Percentiles rank a stretch among this genome's conserved stretches.
Conservation (phyloP, 2,888 invertebrate species). For the Cerastis leucographa region DNA sequence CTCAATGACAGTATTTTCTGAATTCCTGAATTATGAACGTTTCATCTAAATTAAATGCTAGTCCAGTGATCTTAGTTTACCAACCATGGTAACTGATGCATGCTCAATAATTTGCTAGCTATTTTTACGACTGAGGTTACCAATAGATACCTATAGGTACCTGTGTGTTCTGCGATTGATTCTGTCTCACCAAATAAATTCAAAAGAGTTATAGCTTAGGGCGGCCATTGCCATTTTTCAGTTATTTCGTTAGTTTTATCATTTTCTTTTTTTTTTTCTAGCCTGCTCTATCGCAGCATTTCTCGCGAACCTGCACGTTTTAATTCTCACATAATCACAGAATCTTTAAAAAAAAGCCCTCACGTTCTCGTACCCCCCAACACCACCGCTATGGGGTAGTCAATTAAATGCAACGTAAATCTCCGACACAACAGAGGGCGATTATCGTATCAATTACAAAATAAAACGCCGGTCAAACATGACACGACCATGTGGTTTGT, state of each 20-base stretch:
- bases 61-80: neutral
- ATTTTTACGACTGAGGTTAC: no score
- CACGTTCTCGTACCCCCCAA: neutral
- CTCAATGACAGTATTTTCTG: neutral
- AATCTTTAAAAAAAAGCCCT: neutral
- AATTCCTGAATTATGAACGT: neutral
- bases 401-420: constrained; percentile 69
- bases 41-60: neutral
- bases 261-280: no score
- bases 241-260: no score
- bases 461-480: constrained; percentile 67
- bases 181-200: no score
- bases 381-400: constrained; percentile 32
- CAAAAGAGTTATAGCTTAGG: no score
- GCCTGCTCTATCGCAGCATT: no score
- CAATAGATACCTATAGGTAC: no score
- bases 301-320: no score
- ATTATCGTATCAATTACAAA: constrained; percentile 83
- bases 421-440: constrained; percentile 78
- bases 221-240: no score
- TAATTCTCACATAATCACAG: no score
- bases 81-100: neutral
- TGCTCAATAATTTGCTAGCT: no score
- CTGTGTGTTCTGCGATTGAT: no score
- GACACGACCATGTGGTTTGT: constrained; percentile 78